Evolutionary conservation across 2,113 vertebrate species (phyloP).

Genomic region (Garra rufa): DNA sequence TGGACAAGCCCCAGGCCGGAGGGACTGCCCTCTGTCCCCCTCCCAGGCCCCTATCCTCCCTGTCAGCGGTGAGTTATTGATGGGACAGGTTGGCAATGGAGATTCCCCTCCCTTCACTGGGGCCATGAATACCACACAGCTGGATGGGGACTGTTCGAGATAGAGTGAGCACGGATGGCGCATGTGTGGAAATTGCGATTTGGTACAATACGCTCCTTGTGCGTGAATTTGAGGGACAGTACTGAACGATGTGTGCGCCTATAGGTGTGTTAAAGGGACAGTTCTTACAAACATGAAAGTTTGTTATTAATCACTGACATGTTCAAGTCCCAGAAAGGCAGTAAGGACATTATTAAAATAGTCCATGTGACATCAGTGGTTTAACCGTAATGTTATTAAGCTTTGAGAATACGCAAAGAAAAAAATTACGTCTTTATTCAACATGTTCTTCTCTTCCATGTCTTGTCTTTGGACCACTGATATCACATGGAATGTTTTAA

Average conservation of each 20-base stretch:
- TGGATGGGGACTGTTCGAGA: constrained; percentile 45
- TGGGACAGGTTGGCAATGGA: constrained; percentile 67
- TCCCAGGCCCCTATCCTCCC: constrained; percentile 65
- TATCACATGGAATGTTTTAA: no score
- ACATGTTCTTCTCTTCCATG: no score
- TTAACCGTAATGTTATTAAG: no score
- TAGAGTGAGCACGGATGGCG: neutral
- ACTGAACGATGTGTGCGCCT: neutral
- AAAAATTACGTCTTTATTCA: no score
- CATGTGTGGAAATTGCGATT: neutral
- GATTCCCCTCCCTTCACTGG: constrained; percentile 56
- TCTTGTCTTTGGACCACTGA: no score
- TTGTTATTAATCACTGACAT: no score
- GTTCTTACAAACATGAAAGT: no score
- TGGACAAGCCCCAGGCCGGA: constrained; percentile 67
- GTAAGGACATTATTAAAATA: no score
- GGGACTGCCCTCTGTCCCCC: constrained; percentile 50
- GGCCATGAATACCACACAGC: constrained; percentile 64
- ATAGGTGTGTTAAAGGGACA: neutral
- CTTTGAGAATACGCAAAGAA: no score
- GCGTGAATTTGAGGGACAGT: neutral
- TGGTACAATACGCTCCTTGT: neutral
- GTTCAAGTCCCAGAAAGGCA: no score
- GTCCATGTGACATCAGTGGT: no score
- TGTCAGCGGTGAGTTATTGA: constrained; percentile 75